Evolutionary conservation across 2,797 vertebrate genomes (phyloP).

Genomic region (Danio choprae): DNA sequence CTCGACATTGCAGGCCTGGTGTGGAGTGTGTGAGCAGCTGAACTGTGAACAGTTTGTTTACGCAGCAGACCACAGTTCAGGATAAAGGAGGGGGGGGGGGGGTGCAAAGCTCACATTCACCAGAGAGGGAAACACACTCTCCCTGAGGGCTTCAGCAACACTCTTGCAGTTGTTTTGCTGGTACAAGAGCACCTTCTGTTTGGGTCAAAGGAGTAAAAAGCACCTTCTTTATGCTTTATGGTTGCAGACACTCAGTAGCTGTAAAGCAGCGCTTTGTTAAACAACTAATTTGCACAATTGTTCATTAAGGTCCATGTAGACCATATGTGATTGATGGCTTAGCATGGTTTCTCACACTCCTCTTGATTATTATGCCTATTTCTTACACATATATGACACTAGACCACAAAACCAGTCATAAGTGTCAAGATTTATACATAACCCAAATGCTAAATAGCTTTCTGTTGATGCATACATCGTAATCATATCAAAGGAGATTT

Average conservation of each 20-base stretch:
- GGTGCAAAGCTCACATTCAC: neutral
- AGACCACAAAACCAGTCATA: too few relatives aligned
- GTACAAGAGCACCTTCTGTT: constrained; percentile 62
- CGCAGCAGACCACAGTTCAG: constrained; percentile 43
- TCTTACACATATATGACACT: neutral
- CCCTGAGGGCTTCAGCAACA: constrained; percentile 51
- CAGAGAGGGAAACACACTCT: constrained; percentile 21
- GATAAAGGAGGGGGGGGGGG: constrained; percentile 13
- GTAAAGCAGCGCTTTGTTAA: constrained; percentile 50
- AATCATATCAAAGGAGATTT: too few relatives aligned
- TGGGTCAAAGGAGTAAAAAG: constrained; percentile 53
- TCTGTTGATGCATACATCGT: too few relatives aligned
- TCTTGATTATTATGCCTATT: neutral
- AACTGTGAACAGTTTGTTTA: constrained; percentile 55
- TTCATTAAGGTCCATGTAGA: constrained; percentile 41
- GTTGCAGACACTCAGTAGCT: constrained; percentile 18
- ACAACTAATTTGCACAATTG: constrained; percentile 32
- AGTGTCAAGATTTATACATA: too few relatives aligned
- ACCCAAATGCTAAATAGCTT: too few relatives aligned
- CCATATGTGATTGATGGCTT: constrained; percentile 4
- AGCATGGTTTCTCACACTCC: constrained; percentile 16
- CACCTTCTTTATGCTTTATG: constrained; percentile 57
- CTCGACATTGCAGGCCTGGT: constrained; percentile 16
- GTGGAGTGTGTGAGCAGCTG: constrained; percentile 28
- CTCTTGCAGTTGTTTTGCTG: constrained; percentile 56